These are phyloP conservation scores for Blastobasis lacticolella DNA, from an alignment of 2,888 invertebrate genomes.

Conservation along the genomic window DNA sequence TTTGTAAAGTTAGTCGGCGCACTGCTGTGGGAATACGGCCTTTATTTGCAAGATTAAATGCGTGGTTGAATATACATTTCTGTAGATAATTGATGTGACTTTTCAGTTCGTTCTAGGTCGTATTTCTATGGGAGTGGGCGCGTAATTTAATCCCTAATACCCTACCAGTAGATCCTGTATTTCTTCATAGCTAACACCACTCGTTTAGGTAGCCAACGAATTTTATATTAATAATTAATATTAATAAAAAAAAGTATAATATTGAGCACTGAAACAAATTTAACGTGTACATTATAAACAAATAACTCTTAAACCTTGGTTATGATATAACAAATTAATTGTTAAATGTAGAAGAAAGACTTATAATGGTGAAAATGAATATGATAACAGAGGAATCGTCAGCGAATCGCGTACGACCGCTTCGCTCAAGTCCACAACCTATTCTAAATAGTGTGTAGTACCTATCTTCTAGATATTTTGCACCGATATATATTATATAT, in stretches of 20 bases:
- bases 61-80: too few species aligned
- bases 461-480: constrained; percentile 65
- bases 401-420: constrained; percentile 32
- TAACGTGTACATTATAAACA: constrained; percentile 53
- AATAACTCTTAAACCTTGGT: constrained; percentile 41
- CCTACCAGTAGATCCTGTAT: constrained; percentile 51
- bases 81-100: too few species aligned
- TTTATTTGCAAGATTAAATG: too few species aligned
- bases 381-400: constrained; percentile 26
- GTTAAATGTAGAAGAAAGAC: constrained; percentile 67
- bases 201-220: constrained; percentile 71
- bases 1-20: too few species aligned
- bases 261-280: constrained; percentile 68
- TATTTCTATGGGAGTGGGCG: constrained; percentile 26
- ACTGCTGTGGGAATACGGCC: too few species aligned
- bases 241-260: constrained; percentile 33
- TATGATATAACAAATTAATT: constrained; percentile 55
- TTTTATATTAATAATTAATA: constrained; percentile 36
- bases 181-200: constrained; percentile 55
- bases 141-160: constrained; percentile 50
- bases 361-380: constrained; percentile 46
- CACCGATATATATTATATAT: constrained; percentile 40
- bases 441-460: constrained; percentile 66
- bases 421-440: constrained; percentile 55
- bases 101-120: too few species aligned